Evolutionary conservation across 2,113 vertebrate genomes (phyloP), one percentile per base, ranked within the genome.

Genomic region (Cinclus cinclus): DNA sequence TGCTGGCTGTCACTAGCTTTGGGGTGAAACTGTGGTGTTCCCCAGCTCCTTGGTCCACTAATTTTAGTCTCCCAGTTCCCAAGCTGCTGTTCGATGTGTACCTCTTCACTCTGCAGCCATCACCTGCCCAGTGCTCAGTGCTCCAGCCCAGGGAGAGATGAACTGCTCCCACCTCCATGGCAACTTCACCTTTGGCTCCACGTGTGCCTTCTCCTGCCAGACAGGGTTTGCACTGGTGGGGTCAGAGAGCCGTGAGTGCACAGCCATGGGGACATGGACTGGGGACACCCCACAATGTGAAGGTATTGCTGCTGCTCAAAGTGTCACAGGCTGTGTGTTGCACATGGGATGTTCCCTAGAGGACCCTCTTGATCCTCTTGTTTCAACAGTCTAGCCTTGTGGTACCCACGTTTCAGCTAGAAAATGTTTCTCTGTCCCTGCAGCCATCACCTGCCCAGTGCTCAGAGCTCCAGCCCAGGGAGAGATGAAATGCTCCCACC

Each of bases 121-220:
- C 15, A 13, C 37, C 31, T 99, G 98, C 80, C 95, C 90, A 4
- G 50, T 52, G 24, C 89, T 98, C 56, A 41, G 24, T 2, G 60
- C 76, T 37, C 92, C 97, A 27, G 27, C 49, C 1, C 52, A 59
- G 8, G 96, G 96, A n/a, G 52, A 33, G 13, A 2, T 97, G 94
- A 96, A 71, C 88, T 99, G 98, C 71, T 98, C 84, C 30, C 96
- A 98, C 33, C 97, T 93, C n/a, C 70, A 98, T 0, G 92, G 93
- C 3, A 10, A 92, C 30, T 96, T 97, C 24, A 80, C 93, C 67
- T 98, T 96, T 42, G 96, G 93, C 63, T 98, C 98, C 30, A 94
- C 33, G 1, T 98, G 98, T 55, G 82, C 83, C 83, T 97, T 98
- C 94, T 92, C 93, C 69, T 99, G 98, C 76, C 74, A 96, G 2